phyloP scores from a whole-genome alignment of 2,113 vertebrate species.

The Tupaia tana region DNA sequence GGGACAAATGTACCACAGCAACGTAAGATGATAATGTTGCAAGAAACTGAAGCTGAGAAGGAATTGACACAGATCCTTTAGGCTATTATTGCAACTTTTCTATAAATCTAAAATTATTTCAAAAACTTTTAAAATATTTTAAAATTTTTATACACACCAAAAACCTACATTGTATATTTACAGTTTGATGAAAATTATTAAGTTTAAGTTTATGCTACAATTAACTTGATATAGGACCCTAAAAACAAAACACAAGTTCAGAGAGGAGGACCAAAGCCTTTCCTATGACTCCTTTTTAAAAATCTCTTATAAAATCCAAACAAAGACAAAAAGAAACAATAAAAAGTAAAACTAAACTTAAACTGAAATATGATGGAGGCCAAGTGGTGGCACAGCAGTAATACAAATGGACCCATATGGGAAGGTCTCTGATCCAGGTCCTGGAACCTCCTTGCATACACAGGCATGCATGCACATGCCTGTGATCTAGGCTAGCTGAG shows the following conservation, averaged over 20 bases:
- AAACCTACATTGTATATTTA: neutral
- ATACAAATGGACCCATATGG: too few species aligned
- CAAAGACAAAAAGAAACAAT: slow-evolving; percentile 3
- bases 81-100: neutral
- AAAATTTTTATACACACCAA: neutral
- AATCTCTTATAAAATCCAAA: neutral
- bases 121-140: neutral
- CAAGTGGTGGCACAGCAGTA: too few species aligned
- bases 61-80: neutral
- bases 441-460: too few species aligned
- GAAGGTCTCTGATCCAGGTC: too few species aligned
- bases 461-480: too few species aligned
- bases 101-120: neutral
- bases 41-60: neutral
- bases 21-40: fast-evolving
- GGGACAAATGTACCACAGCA: neutral
- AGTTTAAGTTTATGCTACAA: neutral
- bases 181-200: slow-evolving; percentile 14
- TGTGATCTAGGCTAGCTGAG: too few species aligned
- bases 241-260: neutral
- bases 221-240: neutral
- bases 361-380: neutral
- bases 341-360: neutral
- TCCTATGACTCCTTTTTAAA: neutral
- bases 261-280: neutral